Evolutionary conservation across 2,888 invertebrate genomes (phyloP).

Genomic region (Rhorus exstirpatorius): DNA sequence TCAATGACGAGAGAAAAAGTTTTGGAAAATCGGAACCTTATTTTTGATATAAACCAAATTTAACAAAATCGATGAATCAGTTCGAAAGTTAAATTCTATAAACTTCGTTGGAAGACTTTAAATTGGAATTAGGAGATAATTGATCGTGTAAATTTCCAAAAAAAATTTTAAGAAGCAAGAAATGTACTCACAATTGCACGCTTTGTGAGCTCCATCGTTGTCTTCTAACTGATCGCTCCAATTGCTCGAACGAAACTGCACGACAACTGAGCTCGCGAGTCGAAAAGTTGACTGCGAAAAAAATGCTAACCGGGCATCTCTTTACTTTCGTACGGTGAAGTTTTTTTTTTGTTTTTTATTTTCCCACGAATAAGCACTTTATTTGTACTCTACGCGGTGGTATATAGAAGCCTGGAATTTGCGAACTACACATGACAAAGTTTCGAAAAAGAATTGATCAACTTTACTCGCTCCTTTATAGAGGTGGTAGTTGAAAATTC

Average conservation of each 20-base stretch:
- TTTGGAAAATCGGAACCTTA: too few species aligned
- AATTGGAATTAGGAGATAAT: background rate
- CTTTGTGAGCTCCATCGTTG: conserved; percentile 53
- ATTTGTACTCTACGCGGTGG: conserved; percentile 30
- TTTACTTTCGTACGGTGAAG: background rate
- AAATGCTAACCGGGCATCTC: conserved; percentile 56
- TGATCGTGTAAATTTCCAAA: conserved; percentile 1
- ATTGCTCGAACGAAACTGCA: conserved; percentile 65
- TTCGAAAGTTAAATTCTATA: too few species aligned
- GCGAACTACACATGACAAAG: background rate
- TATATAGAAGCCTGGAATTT: background rate
- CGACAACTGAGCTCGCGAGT: conserved; percentile 9
- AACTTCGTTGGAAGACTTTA: background rate
- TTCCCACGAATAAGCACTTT: conserved; percentile 39
- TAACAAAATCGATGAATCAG: too few species aligned
- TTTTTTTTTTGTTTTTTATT: conserved; percentile 7
- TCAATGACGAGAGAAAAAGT: too few species aligned
- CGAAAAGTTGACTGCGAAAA: conserved; percentile 39
- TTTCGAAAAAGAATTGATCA: background rate
- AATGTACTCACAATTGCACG: conserved; percentile 46
- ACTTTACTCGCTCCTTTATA: too few species aligned
- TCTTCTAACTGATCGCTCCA: conserved; percentile 53
- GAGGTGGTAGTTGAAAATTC: too few species aligned
- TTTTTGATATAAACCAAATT: too few species aligned
- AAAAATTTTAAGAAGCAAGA: conserved; percentile 5